Base-by-base conservation (phyloP, 2,888 invertebrate genomes). In the Caenorhabditis zanzibari region DNA sequence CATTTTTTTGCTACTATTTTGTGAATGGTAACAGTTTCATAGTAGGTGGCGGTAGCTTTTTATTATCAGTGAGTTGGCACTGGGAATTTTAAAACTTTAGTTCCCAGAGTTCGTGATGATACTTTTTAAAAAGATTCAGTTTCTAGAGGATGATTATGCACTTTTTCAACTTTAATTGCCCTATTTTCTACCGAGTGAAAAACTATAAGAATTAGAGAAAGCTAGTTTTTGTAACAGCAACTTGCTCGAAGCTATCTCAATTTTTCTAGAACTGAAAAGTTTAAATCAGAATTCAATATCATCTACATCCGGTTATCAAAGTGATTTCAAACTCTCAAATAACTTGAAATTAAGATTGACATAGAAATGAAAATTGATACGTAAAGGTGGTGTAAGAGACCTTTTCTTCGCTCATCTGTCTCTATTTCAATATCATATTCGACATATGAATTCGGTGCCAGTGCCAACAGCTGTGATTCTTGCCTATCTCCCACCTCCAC, bases 391-490 rank as follows among this genome's bases (percentile, higher is more conserved):
- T 56, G 64, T 22, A 59, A 58, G 56, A 56, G 56, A 56, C 47
- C 71, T 41, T 58, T 47, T 73, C 61, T 61, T 19, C n/a, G 61
- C 61, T 52, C 52, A 22, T 26, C n/a, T 6, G 49, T 16, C 47
- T 74, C 44, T 35, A 76, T 76, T 75, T 69, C 69, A 68, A 69
- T 77, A 77, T 77, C 69, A 71, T 77, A 77, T 77, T 77, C 63
- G 59, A 77, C 77, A 77, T 71, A 63, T 77, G 68, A 69, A 77
- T 63, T 71, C 69, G 77, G 69, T 77, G 77, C 77, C 69, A 63
- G 38, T 38, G 38, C 47, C 47, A 47, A 77, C 77, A 75, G 75
- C 75, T 75, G 75, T 41, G 72, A 58, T 71, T 54, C 49, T 35
- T 61, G 28, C n/a, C 44, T 19, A 19, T 52, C 38, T 49, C 58